Evolutionary conservation across 2,888 invertebrate genomes (phyloP).

Genomic region (Priocnemis perturbator): DNA sequence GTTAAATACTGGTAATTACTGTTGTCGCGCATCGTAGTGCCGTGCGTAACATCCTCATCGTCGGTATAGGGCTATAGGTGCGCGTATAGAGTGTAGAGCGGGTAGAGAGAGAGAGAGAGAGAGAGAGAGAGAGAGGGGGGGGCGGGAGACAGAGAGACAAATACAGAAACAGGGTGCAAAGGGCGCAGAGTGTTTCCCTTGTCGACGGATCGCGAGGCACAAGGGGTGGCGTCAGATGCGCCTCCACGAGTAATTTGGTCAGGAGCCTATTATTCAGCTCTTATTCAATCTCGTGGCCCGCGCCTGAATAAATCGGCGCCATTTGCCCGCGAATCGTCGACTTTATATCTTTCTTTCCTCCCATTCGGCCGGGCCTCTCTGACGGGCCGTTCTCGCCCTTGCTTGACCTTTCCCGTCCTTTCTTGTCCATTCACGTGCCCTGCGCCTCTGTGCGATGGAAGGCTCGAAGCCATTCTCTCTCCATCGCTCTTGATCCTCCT

Average conservation of each 20-base stretch:
- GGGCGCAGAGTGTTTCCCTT: too few relatives aligned
- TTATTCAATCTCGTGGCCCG: slow-evolving; percentile 62
- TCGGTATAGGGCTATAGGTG: too few relatives aligned
- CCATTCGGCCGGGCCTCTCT: slow-evolving; percentile 34
- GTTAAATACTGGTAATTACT: too few relatives aligned
- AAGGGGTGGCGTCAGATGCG: too few relatives aligned
- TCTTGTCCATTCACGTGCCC: slow-evolving; percentile 30
- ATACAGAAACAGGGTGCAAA: too few relatives aligned
- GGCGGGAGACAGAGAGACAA: too few relatives aligned
- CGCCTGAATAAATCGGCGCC: slow-evolving; percentile 62
- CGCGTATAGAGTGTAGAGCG: too few relatives aligned
- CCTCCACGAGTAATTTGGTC: slow-evolving; percentile 42
- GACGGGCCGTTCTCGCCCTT: slow-evolving; percentile 9
- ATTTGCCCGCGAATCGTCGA: slow-evolving; percentile 53
- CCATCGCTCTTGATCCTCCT: background rate
- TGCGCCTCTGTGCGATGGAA: background rate
- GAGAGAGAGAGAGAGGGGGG: too few relatives aligned
- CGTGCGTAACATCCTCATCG: too few relatives aligned
- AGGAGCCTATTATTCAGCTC: slow-evolving; percentile 60
- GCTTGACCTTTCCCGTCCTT: slow-evolving; percentile 11
- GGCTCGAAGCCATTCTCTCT: slow-evolving; percentile 4
- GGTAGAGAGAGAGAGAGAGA: too few relatives aligned
- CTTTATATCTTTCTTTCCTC: slow-evolving; percentile 50
- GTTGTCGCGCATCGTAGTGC: too few relatives aligned
- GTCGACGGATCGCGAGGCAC: too few relatives aligned